Evolutionary conservation across 2,888 invertebrate species (phyloP).

Genomic region (Danaus chrysippus): DNA sequence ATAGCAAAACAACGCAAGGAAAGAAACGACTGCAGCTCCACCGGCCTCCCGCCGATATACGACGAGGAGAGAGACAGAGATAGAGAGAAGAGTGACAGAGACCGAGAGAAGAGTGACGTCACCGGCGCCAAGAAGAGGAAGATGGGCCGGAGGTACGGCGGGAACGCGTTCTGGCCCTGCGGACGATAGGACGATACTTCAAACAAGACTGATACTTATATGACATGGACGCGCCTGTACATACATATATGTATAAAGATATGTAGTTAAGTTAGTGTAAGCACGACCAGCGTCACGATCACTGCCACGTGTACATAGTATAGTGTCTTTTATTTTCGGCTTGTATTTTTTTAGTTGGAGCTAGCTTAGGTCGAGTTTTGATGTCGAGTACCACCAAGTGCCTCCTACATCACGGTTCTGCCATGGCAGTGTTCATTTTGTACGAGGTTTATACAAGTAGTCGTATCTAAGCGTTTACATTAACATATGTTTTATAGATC

Average conservation of each 20-base stretch:
- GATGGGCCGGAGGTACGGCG: conserved; percentile 62
- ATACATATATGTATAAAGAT: conserved; percentile 46
- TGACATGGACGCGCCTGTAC: conserved; percentile 59
- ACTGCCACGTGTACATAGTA: conserved; percentile 74
- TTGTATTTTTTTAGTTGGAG: conserved; percentile 36
- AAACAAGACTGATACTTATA: conserved; percentile 76
- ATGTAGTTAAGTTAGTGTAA: conserved; percentile 48
- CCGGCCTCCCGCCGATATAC: conserved; percentile 42
- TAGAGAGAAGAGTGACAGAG: conserved; percentile 34
- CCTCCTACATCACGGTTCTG: conserved; percentile 43
- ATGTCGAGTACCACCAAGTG: conserved; percentile 53
- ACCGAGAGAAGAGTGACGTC: conserved; percentile 38
- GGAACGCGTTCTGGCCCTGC: conserved; percentile 70
- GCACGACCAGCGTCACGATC: conserved; percentile 69
- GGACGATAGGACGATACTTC: too few relatives aligned
- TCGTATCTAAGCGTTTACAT: conserved; percentile 41
- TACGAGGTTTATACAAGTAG: conserved; percentile 52
- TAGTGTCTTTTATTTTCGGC: conserved; percentile 37
- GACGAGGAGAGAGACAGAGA: too few relatives aligned
- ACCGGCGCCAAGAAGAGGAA: conserved; percentile 71
- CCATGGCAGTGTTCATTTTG: conserved; percentile 58
- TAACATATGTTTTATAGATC: too few relatives aligned
- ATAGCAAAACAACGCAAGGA: conserved; percentile 48
- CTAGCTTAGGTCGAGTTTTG: conserved; percentile 47
- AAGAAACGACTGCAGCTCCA: conserved; percentile 43